Base-by-base conservation (phyloP, 2,113 vertebrate species). In the Gnathonemus longibarbis region DNA sequence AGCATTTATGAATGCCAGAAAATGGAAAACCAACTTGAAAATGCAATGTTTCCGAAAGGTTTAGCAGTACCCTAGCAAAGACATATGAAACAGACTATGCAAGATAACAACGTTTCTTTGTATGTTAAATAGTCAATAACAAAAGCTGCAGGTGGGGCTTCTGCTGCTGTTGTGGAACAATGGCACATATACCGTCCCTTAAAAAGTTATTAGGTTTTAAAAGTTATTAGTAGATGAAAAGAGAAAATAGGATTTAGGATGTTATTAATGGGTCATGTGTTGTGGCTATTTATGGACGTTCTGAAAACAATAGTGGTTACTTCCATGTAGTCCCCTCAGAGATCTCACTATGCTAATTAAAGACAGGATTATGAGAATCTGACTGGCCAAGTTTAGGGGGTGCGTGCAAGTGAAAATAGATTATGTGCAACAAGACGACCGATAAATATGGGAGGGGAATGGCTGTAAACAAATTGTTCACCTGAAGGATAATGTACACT, bases 191-290 rank as follows among this genome's bases (percentile, higher is more conserved):
- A 27, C 84, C 45, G 50, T 86, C 84, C 84, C 48, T 86, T 49
- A 86, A 50, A 50, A 49, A 86, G 74, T 80, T 49, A 50, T 15
- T 15, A 50, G 48, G 42, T 31, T 87, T 45, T 48, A 52, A 52
- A 52, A 46, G 48, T 52, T 87, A 49, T 87, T 87, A 50, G 84
- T 27, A 83, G 49, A 80, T 42, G 48, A 53, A 87, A 53, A 84
- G 77, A 84, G 88, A 17, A 53, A 89, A 31, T 52, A 53, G 88
- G 27, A 84, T 58, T 88, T 88, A 70, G 84, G 83, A 89, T 89
- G 90, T 89, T 85, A 87, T 58, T 10, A 56, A 86, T 70, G 74
- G 88, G 74, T 88, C 87, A 84, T 66, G 35, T 70, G 88, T 89
- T 83, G 66, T 56, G 83, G 74, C 58, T 91, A 87, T 89, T 91